These are phyloP conservation scores for Ectemnius continuus DNA, from an alignment of 2,888 invertebrate genomes.

Conservation along the genomic window DNA sequence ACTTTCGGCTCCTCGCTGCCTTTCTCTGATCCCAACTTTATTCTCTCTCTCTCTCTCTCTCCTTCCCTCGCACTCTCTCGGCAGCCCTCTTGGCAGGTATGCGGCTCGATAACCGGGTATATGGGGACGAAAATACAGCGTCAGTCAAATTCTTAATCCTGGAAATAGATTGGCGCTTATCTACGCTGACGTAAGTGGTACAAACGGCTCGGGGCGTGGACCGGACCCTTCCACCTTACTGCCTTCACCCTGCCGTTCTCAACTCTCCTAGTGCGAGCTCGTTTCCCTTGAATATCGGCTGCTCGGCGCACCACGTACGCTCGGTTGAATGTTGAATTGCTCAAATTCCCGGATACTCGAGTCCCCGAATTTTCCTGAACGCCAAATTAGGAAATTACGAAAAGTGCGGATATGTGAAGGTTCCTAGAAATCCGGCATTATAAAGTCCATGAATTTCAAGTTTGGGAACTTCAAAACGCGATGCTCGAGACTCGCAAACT, in stretches of 20 bases:
- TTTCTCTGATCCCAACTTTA: conserved; percentile 11
- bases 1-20: background rate
- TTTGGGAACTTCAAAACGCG: too few relatives aligned
- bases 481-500: too few relatives aligned
- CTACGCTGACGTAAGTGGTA: conserved; percentile 52
- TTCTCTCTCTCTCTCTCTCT: conserved; percentile 17
- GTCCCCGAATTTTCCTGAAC: too few relatives aligned
- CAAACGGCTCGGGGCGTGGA: conserved; percentile 30
- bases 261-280: background rate
- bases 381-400: too few relatives aligned
- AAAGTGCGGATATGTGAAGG: too few relatives aligned
- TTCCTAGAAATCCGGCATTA: too few relatives aligned
- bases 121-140: conserved; percentile 52
- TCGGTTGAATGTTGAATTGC: too few relatives aligned
- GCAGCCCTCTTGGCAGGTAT: conserved; percentile 1
- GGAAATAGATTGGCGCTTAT: conserved; percentile 55
- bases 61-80: conserved; percentile 7
- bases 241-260: conserved; percentile 5
- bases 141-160: conserved; percentile 57
- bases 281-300: too few relatives aligned
- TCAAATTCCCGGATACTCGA: too few relatives aligned
- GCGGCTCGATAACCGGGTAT: conserved; percentile 43
- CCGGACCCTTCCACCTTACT: conserved; percentile 19
- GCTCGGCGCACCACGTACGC: too few relatives aligned
- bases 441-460: too few relatives aligned